phyloP scores from a whole-genome alignment of 2,888 invertebrate species.

The Eupithecia tripunctaria region DNA sequence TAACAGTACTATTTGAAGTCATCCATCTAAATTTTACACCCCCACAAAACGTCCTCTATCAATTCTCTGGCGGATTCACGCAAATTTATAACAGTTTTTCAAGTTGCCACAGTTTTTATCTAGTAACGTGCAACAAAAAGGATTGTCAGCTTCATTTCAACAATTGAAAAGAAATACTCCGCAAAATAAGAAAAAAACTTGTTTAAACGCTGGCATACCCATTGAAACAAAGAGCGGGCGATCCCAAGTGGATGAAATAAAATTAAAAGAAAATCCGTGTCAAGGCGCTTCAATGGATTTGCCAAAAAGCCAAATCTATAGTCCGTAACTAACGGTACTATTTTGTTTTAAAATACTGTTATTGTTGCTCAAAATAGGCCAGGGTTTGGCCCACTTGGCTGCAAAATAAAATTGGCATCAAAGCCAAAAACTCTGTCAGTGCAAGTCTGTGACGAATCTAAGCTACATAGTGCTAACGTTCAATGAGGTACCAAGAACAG shows the following conservation, averaged over 20 bases:
- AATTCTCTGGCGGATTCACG: neutral
- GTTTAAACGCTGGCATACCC: conserved; percentile 1
- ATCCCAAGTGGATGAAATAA: conserved; percentile 13
- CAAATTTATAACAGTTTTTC: neutral
- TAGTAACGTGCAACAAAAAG: neutral
- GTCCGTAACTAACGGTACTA: conserved; percentile 7
- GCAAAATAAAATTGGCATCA: conserved; percentile 39
- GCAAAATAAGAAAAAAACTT: conserved; percentile 16
- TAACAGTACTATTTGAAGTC: neutral
- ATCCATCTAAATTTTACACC: conserved; percentile 6
- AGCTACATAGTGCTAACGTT: neutral
- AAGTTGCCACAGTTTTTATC: neutral
- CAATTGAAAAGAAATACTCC: neutral
- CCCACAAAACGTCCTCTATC: neutral
- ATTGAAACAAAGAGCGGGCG: conserved; percentile 25
- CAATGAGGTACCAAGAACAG: neutral
- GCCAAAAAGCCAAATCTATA: conserved; percentile 24
- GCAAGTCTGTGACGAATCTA: conserved; percentile 28
- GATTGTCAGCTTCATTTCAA: neutral
- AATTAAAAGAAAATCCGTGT: conserved; percentile 17
- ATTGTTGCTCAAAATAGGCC: conserved; percentile 56
- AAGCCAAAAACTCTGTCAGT: conserved; percentile 45
- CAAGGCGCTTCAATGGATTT: conserved; percentile 20
- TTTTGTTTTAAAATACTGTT: conserved; percentile 34
- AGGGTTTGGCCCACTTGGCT: conserved; percentile 69